These are phyloP conservation scores for Aleadryas rufinucha DNA, from an alignment of 2,113 vertebrate genomes.

Conservation along the genomic window DNA sequence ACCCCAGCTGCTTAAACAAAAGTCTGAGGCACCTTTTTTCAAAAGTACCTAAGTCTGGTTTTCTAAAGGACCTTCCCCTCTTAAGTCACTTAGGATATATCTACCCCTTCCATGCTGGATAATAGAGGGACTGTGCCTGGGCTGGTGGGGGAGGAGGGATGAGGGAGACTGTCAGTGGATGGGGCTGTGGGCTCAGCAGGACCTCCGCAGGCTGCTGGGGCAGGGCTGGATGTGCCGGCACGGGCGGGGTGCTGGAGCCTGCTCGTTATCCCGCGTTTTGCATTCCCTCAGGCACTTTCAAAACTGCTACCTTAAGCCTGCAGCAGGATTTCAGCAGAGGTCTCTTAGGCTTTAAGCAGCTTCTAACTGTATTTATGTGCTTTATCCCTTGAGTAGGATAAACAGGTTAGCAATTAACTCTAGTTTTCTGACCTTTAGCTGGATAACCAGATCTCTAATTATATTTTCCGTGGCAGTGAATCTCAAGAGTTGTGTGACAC, in stretches of 20 bases:
- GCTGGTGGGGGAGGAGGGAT: neutral
- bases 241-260: accelerated
- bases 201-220: neutral
- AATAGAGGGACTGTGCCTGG: neutral
- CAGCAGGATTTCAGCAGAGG: slow-evolving; percentile 39
- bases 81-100: neutral
- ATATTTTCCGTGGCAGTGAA: slow-evolving; percentile 53
- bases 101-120: neutral
- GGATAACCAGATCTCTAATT: slow-evolving; percentile 70
- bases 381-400: slow-evolving; percentile 66
- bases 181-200: neutral
- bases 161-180: neutral
- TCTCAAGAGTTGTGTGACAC: slow-evolving; percentile 40
- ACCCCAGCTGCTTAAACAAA: neutral
- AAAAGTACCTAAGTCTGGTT: neutral
- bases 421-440: slow-evolving; percentile 57
- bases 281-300: neutral
- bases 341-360: slow-evolving; percentile 44
- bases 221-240: accelerated
- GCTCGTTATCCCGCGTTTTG: accelerated
- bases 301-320: neutral
- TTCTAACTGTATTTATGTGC: slow-evolving; percentile 58
- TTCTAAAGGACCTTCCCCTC: neutral
- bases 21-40: neutral
- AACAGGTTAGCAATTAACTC: slow-evolving; percentile 71